Percentiles rank a stretch among this genome's conserved stretches.
Evolutionary conservation across 2,888 invertebrate species (phyloP).

Genomic region (Sceliomorpha sp.): DNA sequence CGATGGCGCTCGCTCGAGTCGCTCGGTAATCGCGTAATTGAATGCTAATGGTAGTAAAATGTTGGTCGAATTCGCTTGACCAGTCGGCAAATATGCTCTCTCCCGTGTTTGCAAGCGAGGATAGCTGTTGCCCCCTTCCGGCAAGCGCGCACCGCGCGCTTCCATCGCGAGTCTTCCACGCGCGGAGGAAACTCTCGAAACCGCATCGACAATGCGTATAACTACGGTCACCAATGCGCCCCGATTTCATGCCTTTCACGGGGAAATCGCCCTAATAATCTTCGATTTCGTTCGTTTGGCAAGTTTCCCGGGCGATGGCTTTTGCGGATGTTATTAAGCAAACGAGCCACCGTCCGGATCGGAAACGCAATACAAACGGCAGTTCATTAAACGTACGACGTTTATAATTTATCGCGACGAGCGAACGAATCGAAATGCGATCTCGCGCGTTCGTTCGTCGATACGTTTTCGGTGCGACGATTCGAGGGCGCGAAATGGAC

Average conservation of each 20-base stretch:
- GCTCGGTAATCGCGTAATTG: slow-evolving; percentile 69
- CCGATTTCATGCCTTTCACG: neutral
- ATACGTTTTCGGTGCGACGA: too few relatives aligned
- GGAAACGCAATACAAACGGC: too few relatives aligned
- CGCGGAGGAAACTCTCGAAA: slow-evolving; percentile 1
- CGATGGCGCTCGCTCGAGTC: slow-evolving; percentile 26
- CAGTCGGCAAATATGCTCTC: slow-evolving; percentile 69
- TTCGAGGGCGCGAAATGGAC: too few relatives aligned
- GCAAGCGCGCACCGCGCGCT: slow-evolving; percentile 2
- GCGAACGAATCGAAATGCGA: too few relatives aligned
- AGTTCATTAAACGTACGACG: too few relatives aligned
- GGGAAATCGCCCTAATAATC: neutral
- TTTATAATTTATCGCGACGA: too few relatives aligned
- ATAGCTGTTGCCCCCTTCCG: neutral
- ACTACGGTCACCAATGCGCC: neutral
- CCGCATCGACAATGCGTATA: neutral
- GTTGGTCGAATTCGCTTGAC: slow-evolving; percentile 66
- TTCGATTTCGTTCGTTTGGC: too few relatives aligned
- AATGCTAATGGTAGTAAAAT: slow-evolving; percentile 71
- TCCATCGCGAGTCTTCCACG: neutral
- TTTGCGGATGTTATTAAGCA: too few relatives aligned
- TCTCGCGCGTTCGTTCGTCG: too few relatives aligned
- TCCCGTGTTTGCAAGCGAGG: slow-evolving; percentile 44
- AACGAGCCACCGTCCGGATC: too few relatives aligned
- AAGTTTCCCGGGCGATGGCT: too few relatives aligned